A percentile compares a stretch with the other conserved stretches of the same genome.
These are phyloP conservation scores for Mizuhopecten yessoensis DNA, from an alignment of 1,140 invertebrate genomes.

Conservation along the genomic window DNA sequence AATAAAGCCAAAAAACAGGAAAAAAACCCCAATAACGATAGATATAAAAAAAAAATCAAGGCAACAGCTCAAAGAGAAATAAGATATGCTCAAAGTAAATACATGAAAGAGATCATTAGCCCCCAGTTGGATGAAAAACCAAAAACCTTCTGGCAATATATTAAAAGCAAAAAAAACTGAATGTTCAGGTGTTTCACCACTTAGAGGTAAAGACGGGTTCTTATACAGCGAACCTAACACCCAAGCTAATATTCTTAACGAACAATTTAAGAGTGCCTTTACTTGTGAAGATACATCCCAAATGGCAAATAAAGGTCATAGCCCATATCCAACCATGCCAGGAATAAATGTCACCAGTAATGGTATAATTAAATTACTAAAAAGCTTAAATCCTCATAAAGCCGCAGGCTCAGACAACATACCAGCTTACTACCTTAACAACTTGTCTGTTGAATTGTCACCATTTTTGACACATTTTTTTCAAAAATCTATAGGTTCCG, in stretches of 20 bases:
- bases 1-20: conserved; percentile 41
- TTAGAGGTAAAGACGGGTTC: conserved; percentile 43
- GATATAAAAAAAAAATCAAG: conserved; percentile 12
- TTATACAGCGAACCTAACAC: conserved; percentile 41
- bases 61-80: conserved; percentile 44
- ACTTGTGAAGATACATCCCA: not conserved
- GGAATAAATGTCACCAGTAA: not conserved
- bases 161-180: conserved; percentile 14
- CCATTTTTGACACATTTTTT: not conserved
- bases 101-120: conserved; percentile 41
- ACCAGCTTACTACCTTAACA: no score
- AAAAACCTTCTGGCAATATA: conserved; percentile 45
- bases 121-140: conserved; percentile 24
- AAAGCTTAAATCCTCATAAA: no score
- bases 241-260: not conserved
- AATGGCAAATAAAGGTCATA: not conserved
- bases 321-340: not conserved
- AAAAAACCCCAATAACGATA: not conserved
- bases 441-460: no score
- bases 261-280: no score
- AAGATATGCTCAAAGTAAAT: conserved; percentile 45
- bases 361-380: no score
- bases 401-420: no score
- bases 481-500: conserved; percentile 28
- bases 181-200: conserved; percentile 42